Base-by-base conservation (phyloP, 2,797 vertebrate genomes). In the Masticophis lateralis region DNA sequence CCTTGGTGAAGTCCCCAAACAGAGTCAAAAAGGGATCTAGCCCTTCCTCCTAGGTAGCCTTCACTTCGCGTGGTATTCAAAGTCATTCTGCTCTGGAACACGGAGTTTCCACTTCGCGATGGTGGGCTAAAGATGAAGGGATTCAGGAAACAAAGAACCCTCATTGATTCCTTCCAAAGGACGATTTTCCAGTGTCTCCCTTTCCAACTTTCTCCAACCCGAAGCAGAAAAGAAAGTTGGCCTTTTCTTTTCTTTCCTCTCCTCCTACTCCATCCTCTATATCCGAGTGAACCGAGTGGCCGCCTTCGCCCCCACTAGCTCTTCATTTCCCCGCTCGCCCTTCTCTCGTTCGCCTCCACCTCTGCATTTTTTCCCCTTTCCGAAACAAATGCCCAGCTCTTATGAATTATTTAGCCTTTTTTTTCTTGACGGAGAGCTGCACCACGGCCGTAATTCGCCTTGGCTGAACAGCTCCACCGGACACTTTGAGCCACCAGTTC, bases 381-480 rank as follows among this genome's bases (percentile, higher is more conserved):
- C 43, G 63, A 93, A 93, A 83, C n/a, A n/a, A 90, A 89, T 89
- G 87, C 43, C 66, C 10, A 32, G 55, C 14, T 47, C 47, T 47
- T 53, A 59, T 92, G 91, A 88, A 95, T 95, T 86, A 87, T 90
- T 91, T 89, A 63, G 57, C 28, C 18, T 51, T 86, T 63, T 28
- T 74, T 89, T 90, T 87, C 87, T 51, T 8, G 25, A 88, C 25
- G 51, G 90, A 43, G 16, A 12, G 12, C 0, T 22, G 28, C 18
- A 14, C 16, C 55, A 3, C 22, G 53, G 37, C 4, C 37, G 10
- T 53, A 4, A 4, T 53, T 79, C 32, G 11, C 51, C 51, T 74
- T 13, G 14, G 60, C 4, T n/a, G 63, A 4, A 43, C 37, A 28
- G 43, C 86, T 14, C 43, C 13, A 0, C 5, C 55, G 32, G 20